phyloP scores from a whole-genome alignment of 2,888 invertebrate genomes.

The Dendrolimus houi region DNA sequence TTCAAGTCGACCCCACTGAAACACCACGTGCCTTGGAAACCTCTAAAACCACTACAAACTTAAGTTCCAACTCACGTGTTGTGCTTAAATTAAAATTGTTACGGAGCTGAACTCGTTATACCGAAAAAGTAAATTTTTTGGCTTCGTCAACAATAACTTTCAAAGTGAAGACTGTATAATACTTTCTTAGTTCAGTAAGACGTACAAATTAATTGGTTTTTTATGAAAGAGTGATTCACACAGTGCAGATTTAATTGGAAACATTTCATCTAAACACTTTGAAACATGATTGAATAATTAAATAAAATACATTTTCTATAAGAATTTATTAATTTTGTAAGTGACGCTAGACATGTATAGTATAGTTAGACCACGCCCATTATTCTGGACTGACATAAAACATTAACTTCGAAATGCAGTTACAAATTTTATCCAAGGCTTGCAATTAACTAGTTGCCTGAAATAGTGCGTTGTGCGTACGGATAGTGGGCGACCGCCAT shows the following conservation, averaged over 20 bases:
- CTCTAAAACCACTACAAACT: slow-evolving; percentile 49
- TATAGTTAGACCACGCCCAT: slow-evolving; percentile 41
- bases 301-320: slow-evolving; percentile 1
- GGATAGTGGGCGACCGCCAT: slow-evolving; percentile 27
- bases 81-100: slow-evolving; percentile 38
- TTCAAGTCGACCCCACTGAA: slow-evolving; percentile 27
- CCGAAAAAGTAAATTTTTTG: slow-evolving; percentile 29
- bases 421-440: slow-evolving; percentile 61
- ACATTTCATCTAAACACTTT: no score
- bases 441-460: slow-evolving; percentile 67
- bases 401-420: slow-evolving; percentile 66
- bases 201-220: slow-evolving; percentile 3
- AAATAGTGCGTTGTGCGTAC: slow-evolving; percentile 45
- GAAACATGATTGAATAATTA: slow-evolving; percentile 18
- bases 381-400: slow-evolving; percentile 57
- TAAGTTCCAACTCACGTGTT: slow-evolving; percentile 49
- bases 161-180: slow-evolving; percentile 23
- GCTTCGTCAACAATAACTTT: slow-evolving; percentile 29
- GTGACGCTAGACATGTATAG: no score
- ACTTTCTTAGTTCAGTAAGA: slow-evolving; percentile 11
- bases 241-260: slow-evolving; percentile 1
- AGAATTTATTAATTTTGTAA: no score
- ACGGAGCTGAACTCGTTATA: slow-evolving; percentile 25
- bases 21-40: slow-evolving; percentile 53
- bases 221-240: no score